Conservation (phyloP, 2,113 vertebrate species). For the Dicerorhinus sumatrensis region DNA sequence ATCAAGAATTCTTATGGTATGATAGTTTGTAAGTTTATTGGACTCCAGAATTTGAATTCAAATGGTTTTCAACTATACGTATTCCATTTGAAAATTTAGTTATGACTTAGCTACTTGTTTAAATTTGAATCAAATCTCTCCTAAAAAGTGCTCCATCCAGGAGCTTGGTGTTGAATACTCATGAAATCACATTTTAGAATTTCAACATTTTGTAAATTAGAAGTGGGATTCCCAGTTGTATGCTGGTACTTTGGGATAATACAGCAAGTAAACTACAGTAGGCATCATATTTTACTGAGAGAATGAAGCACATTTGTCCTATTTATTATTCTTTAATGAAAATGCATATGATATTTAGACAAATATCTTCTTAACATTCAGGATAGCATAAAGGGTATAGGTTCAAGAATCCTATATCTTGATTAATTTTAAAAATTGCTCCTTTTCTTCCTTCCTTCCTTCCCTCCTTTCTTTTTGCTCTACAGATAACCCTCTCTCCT, state of each 20-base stretch:
- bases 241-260: background rate
- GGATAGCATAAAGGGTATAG: background rate
- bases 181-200: constrained; percentile 2
- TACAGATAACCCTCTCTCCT: background rate
- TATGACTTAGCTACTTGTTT: constrained; percentile 6
- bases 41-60: background rate
- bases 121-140: constrained; percentile 32
- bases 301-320: background rate
- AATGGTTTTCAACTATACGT: background rate
- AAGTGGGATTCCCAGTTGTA: background rate
- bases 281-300: background rate
- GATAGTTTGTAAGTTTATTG: background rate
- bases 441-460: background rate
- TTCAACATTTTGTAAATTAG: background rate
- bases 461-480: background rate
- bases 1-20: background rate
- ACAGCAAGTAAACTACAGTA: background rate
- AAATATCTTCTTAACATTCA: constrained; percentile 15
- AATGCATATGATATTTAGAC: background rate
- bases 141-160: background rate
- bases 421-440: background rate
- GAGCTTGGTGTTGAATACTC: background rate
- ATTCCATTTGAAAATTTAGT: constrained; percentile 13
- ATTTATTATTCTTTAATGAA: background rate
- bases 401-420: background rate